Base-by-base conservation (phyloP, 2,797 vertebrate species). In the Cyprinella venusta region DNA sequence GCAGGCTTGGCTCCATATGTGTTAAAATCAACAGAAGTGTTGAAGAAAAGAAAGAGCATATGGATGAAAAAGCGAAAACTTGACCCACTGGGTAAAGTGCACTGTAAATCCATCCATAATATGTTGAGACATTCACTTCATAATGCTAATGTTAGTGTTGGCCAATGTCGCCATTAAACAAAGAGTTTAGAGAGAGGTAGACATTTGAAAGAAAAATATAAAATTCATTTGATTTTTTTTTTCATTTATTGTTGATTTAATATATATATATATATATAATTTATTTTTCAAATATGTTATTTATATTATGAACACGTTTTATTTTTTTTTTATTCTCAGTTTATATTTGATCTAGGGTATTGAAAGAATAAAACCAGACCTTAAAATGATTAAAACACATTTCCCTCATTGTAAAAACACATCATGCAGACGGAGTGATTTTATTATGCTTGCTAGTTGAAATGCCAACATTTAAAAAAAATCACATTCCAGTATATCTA, bases 1-100 rank as follows among this genome's bases (percentile, higher is more conserved):
- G 38, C 68, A 71, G 21, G 26, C 63, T 68, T 45, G 45, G 68
- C 26, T 45, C 68, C 30, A 38, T n/a, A n/a, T 59, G 64, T 74
- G 59, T 82, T 75, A 82, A 78, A 81, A 71, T 70, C 12, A 70
- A 81, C 42, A 40, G n/a, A 68, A 12, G 13, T 36, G 38, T 38
- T 38, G 65, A 40, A 82, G 15, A 45, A 71, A 45, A 33, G 3
- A 69, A 67, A 65, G 2, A 19, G 26, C 6, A 71, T 19, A 70
- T 76, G 33, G 63, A 40, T 45, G 80, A 38, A 40, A 48, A 18
- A 18, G 72, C 71, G 38, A 45, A 24, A 33, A 30, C 40, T 8
- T 8, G 79, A 52, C 54, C 38, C 8, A 19, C 5, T 7, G 18
- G 12, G 50, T 45, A 76, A 52, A 19, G 21, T 30, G 19, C 24